Base-by-base conservation (phyloP, 1,140 invertebrate species). In the Drosophila obscura region DNA sequence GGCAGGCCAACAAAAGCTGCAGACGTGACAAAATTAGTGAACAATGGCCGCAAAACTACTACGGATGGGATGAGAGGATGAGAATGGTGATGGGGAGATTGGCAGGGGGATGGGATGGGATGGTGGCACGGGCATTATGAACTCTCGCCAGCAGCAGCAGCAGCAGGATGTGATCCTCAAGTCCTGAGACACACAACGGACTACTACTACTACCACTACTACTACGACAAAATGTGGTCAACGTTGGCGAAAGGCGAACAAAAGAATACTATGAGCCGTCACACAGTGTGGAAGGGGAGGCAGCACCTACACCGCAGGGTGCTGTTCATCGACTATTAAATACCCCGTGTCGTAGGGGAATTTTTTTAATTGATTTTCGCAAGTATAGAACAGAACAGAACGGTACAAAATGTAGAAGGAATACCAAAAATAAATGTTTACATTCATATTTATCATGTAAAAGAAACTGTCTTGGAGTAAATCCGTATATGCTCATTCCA, bases 1-100 rank as follows among this genome's bases (percentile, higher is more conserved):
- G 69, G 78, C 71, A 60, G 71, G 75, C 75, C 68, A 84, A 82
- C 73, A 88, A 85, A 88, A 88, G 83, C 80, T 87, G 82, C 83
- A 88, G 88, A 88, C 83, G 83, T 89, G 83, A 88, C 83, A 89
- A 88, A 88, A 88, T 88, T 88, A 88, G 84, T 89, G 83, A 88
- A 88, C 83, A 88, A 88, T 87, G 72, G 76, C 55, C 53, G 66
- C 56, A 69, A 73, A 39, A 39, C 35, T 39, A 62, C 71, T 88
- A 59, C 75, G 74, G 58, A 57, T 63, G 59, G 65, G 69, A 73
- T 59, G 61, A 43, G 41, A 26, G 55, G 52, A 44, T 24, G 41
- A 19, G 55, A 28, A 39, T 19, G 48, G 61, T 5, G n/a, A n/a
- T 5, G 26, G 1, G 9, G 19, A 16, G 50, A n/a, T n/a, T 35